phyloP scores from a whole-genome alignment of 1,140 invertebrate species.

The Trigoniulus corallinus region DNA sequence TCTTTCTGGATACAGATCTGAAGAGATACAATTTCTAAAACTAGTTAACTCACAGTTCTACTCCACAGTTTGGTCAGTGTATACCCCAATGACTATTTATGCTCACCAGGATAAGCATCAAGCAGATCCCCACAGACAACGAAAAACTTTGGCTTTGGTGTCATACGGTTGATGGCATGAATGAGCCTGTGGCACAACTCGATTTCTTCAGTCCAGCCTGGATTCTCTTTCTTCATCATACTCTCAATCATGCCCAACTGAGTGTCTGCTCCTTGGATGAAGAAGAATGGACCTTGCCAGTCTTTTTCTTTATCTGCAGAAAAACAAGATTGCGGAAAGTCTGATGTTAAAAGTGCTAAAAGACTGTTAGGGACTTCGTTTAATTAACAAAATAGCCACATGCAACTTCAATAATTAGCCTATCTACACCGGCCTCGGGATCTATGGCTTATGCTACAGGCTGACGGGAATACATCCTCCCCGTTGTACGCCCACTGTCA shows the following conservation, averaged over 20 bases:
- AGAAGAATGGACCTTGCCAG: constrained; percentile 27
- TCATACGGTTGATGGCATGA: constrained; percentile 28
- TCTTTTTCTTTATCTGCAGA: constrained; percentile 14
- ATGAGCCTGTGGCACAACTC: constrained; percentile 24
- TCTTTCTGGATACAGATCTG: constrained; percentile 11
- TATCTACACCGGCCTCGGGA: no score
- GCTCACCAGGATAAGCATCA: constrained; percentile 31
- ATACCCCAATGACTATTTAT: background rate
- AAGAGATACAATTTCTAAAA: background rate
- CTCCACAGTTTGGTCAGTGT: background rate
- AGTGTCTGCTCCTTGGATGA: constrained; percentile 35
- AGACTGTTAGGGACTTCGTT: no score
- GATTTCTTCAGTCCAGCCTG: constrained; percentile 34
- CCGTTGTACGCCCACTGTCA: no score
- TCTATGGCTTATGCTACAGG: no score
- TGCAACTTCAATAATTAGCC: no score
- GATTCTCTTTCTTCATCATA: constrained; percentile 20
- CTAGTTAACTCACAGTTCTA: background rate
- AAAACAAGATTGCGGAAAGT: no score
- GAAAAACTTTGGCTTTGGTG: constrained; percentile 34
- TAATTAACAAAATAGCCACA: no score
- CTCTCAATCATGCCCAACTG: constrained; percentile 35
- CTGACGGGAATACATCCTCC: no score
- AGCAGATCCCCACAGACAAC: constrained; percentile 38
- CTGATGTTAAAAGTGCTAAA: no score